A percentile compares a stretch with the other conserved stretches of the same genome.
phyloP scores from a whole-genome alignment of 2,888 invertebrate species.

The Autographa gamma region DNA sequence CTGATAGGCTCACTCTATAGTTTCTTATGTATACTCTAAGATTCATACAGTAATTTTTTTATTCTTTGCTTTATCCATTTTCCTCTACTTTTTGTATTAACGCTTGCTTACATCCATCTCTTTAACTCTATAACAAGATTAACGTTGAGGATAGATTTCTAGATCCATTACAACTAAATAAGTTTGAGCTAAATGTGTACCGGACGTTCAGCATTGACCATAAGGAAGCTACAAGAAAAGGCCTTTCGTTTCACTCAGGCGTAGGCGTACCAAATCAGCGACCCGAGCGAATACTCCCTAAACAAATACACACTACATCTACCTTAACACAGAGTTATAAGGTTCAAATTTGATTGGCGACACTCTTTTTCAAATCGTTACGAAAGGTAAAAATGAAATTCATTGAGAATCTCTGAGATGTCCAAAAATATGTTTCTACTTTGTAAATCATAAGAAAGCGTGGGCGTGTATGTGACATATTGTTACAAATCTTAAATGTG shows the following conservation, averaged over 20 bases:
- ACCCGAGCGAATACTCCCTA: slow-evolving; percentile 15
- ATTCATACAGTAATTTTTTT: too few species aligned
- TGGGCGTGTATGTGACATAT: too few species aligned
- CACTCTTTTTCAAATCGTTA: neutral
- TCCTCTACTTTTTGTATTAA: too few species aligned
- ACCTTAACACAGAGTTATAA: neutral
- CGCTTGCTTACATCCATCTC: too few species aligned
- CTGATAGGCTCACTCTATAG: too few species aligned
- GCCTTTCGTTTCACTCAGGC: slow-evolving; percentile 8
- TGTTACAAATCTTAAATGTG: too few species aligned
- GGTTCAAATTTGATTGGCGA: slow-evolving; percentile 7
- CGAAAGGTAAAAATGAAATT: slow-evolving; percentile 13
- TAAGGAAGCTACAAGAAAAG: slow-evolving; percentile 31
- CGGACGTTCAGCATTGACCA: slow-evolving; percentile 21
- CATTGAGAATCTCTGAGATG: neutral
- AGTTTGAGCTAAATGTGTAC: slow-evolving; percentile 12
- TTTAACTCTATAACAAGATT: neutral
- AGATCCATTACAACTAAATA: slow-evolving; percentile 10
- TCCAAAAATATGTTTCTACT: neutral
- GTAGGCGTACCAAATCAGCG: slow-evolving; percentile 22
- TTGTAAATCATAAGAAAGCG: neutral
- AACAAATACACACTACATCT: neutral
- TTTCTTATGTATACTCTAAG: too few species aligned
- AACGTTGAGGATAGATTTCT: neutral
- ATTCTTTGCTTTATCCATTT: too few species aligned